Conservation (phyloP, 2,888 invertebrate genomes). For the Dendrolimus houi region DNA sequence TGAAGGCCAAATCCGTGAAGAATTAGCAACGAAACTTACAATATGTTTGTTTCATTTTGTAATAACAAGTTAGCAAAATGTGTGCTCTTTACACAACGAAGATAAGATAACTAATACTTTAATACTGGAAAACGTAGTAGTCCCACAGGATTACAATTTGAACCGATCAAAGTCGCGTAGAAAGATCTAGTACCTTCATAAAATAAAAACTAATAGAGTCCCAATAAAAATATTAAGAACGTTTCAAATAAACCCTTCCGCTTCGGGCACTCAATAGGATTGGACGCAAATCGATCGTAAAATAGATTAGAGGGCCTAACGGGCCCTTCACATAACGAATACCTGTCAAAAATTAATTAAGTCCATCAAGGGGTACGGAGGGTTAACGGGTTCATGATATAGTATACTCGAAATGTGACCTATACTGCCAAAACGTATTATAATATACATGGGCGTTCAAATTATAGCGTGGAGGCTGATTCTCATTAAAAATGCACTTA, state of each 20-base stretch:
- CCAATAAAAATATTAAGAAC: neutral
- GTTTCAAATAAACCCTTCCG: neutral
- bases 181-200: neutral
- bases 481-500: too few relatives aligned
- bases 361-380: constrained; percentile 26
- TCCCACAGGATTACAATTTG: too few relatives aligned
- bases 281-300: constrained; percentile 34
- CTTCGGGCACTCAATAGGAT: constrained; percentile 17
- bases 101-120: too few relatives aligned
- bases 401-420: constrained; percentile 9
- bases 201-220: neutral
- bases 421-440: neutral
- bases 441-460: neutral
- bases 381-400: constrained; percentile 15
- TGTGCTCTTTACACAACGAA: too few relatives aligned
- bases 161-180: too few relatives aligned
- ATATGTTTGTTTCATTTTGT: too few relatives aligned
- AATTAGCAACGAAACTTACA: too few relatives aligned
- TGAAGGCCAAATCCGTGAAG: too few relatives aligned
- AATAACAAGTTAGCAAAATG: too few relatives aligned
- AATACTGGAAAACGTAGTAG: too few relatives aligned
- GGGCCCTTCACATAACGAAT: constrained; percentile 30
- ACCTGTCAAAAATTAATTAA: constrained; percentile 51
- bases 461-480: too few relatives aligned
- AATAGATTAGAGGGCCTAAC: constrained; percentile 27